These are phyloP conservation scores for Xiphias gladius DNA, from an alignment of 2,113 vertebrate species.

Conservation along the genomic window DNA sequence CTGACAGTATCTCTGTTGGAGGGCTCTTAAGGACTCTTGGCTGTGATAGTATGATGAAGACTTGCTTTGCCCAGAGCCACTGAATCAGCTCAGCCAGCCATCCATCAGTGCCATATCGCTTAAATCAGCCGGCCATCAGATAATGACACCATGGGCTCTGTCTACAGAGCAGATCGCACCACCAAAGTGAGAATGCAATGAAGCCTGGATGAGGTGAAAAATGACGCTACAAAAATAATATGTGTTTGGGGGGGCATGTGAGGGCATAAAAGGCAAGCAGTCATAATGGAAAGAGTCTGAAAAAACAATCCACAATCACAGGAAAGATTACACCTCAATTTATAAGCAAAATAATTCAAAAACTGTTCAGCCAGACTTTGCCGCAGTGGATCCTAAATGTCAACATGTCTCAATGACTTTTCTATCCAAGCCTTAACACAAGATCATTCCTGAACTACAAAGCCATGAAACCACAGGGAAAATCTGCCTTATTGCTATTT, in stretches of 20 bases:
- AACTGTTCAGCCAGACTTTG: neutral
- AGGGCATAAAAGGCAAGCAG: neutral
- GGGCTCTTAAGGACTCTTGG: constrained; percentile 31
- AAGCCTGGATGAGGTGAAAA: neutral
- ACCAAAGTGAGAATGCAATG: neutral
- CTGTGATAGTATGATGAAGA: constrained; percentile 8
- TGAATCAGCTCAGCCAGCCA: constrained; percentile 25
- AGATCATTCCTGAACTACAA: constrained; percentile 40
- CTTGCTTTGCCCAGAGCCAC: constrained; percentile 19
- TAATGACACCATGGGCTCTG: constrained; percentile 25
- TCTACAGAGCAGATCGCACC: neutral
- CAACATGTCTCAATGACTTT: constrained; percentile 1
- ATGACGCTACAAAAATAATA: neutral
- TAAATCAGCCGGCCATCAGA: constrained; percentile 38
- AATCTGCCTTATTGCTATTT: constrained; percentile 61
- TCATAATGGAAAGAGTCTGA: neutral
- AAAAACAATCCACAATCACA: neutral
- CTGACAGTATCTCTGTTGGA: constrained; percentile 14
- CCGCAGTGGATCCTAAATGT: neutral
- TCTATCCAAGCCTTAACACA: neutral
- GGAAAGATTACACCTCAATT: neutral
- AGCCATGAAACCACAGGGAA: constrained; percentile 39
- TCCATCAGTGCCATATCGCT: constrained; percentile 13
- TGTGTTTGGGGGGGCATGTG: neutral
- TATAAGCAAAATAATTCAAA: neutral